These are phyloP conservation scores for Botia kubotai DNA, from an alignment of 2,797 vertebrate species.

Conservation along the genomic window DNA sequence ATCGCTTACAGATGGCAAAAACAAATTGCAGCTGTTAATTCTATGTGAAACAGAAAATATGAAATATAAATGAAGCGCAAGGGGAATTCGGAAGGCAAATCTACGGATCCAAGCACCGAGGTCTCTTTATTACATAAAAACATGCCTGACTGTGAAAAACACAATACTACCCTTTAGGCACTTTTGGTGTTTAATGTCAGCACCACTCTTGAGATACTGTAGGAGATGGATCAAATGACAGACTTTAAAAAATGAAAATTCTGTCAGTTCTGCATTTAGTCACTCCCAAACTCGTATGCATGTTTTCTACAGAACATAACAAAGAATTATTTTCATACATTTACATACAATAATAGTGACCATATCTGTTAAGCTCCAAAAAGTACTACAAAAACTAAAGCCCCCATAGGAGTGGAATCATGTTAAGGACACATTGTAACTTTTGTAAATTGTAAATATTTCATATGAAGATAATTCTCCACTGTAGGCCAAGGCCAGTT, in stretches of 20 bases:
- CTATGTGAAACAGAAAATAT: conserved; percentile 81
- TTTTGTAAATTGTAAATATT: no score
- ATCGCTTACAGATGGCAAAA: conserved; percentile 84
- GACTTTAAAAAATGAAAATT: neutral
- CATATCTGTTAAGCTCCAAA: no score
- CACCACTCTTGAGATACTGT: neutral
- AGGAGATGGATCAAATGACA: neutral
- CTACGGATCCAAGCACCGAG: conserved; percentile 75
- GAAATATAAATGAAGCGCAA: conserved; percentile 80
- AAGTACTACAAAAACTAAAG: no score
- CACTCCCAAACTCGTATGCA: neutral
- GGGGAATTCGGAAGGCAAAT: conserved; percentile 77
- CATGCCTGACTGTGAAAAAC: conserved; percentile 60
- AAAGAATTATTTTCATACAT: neutral
- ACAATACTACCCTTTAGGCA: conserved; percentile 58
- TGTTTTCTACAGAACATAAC: neutral
- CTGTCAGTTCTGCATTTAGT: neutral
- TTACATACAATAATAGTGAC: neutral
- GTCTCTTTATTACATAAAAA: conserved; percentile 74
- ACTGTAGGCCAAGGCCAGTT: no score
- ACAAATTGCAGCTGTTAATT: conserved; percentile 84
- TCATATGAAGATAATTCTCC: no score
- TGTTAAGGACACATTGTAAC: no score
- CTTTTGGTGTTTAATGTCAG: conserved; percentile 52
- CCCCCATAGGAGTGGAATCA: no score